Evolutionary conservation across 2,888 invertebrate genomes (phyloP).

Genomic region (Tetramorium bicarinatum): DNA sequence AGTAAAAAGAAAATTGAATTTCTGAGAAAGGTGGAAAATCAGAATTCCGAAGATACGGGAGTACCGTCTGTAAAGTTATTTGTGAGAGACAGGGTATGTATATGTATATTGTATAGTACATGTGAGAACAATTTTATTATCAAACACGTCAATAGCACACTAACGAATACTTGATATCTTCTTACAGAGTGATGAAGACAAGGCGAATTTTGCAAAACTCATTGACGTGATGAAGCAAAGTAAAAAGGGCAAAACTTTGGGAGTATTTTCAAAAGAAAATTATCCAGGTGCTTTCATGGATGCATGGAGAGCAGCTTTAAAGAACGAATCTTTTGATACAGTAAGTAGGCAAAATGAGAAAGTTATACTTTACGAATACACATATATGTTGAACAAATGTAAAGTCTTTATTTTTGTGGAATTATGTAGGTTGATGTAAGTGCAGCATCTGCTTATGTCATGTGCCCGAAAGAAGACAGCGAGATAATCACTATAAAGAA

Average conservation of each 20-base stretch:
- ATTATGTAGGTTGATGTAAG: constrained; percentile 91
- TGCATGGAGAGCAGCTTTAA: constrained; percentile 94
- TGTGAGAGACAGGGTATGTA: constrained; percentile 94
- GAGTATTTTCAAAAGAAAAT: constrained; percentile 97
- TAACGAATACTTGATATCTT: background rate
- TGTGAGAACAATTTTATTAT: background rate
- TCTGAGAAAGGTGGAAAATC: constrained; percentile 94
- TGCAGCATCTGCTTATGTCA: constrained; percentile 93
- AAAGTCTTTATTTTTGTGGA: background rate
- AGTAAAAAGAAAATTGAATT: constrained; percentile 99
- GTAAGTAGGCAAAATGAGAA: constrained; percentile 82
- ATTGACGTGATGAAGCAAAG: constrained; percentile 95
- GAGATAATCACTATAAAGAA: constrained; percentile 96
- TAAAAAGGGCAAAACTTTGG: constrained; percentile 95
- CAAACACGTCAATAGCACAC: background rate
- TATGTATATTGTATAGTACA: constrained; percentile 86
- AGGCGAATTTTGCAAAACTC: constrained; percentile 91
- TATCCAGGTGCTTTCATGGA: constrained; percentile 97
- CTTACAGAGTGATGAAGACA: constrained; percentile 94
- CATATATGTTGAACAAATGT: background rate
- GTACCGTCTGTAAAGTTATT: constrained; percentile 95
- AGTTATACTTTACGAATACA: background rate
- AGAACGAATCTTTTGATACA: constrained; percentile 93
- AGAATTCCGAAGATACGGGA: constrained; percentile 92
- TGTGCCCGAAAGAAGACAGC: constrained; percentile 97